Evolutionary conservation across 2,113 vertebrate genomes (phyloP).

Genomic region (Spea bombifrons): DNA sequence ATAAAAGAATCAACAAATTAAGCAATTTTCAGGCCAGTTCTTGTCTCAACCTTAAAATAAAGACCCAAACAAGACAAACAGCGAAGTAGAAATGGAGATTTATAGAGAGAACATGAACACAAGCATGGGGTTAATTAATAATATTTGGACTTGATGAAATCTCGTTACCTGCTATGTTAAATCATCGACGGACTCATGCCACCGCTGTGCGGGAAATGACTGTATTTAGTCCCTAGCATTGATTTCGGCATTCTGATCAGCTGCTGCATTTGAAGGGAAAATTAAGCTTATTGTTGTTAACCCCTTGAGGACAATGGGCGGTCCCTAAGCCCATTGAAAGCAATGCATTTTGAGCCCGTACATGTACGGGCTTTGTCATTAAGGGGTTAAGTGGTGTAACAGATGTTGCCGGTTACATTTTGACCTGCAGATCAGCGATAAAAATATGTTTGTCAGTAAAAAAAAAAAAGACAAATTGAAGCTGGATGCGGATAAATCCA

Average conservation of each 20-base stretch:
- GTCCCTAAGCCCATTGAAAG: no score
- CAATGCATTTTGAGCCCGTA: no score
- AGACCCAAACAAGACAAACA: background rate
- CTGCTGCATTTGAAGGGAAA: slow-evolving; percentile 19
- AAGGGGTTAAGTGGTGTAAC: slow-evolving; percentile 17
- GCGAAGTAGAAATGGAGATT: background rate
- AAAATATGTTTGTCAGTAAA: background rate
- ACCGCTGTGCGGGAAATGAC: slow-evolving; percentile 33
- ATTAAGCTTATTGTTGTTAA: slow-evolving; percentile 39
- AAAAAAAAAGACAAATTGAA: background rate
- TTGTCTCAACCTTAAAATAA: background rate
- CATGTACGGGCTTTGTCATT: no score
- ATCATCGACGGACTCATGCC: background rate
- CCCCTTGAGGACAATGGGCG: no score
- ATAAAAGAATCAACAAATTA: background rate
- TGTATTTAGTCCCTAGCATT: slow-evolving; percentile 28
- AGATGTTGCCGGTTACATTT: slow-evolving; percentile 19
- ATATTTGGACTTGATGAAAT: slow-evolving; percentile 35
- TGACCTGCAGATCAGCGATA: slow-evolving; percentile 12
- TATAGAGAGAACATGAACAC: slow-evolving; percentile 1
- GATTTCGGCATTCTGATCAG: slow-evolving; percentile 41
- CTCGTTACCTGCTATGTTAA: slow-evolving; percentile 36
- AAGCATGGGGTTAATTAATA: slow-evolving; percentile 32
- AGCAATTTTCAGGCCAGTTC: background rate
- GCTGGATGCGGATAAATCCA: background rate